These are phyloP conservation scores for Lates japonicus DNA, from an alignment of 2,797 vertebrate species.

Conservation along the genomic window DNA sequence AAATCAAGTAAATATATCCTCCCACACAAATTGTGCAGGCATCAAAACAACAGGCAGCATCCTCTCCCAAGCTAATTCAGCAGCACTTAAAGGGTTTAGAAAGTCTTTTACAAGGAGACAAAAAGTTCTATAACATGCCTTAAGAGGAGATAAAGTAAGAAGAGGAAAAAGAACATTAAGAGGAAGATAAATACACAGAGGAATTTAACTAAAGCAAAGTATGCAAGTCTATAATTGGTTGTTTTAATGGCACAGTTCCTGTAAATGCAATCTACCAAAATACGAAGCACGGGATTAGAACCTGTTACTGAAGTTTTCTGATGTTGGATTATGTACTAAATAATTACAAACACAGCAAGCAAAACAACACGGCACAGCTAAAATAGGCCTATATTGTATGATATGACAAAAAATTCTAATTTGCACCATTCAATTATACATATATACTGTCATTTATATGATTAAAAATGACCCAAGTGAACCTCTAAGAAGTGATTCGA, in stretches of 20 bases:
- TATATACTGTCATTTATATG: too few relatives aligned
- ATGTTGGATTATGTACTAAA: too few relatives aligned
- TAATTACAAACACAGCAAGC: too few relatives aligned
- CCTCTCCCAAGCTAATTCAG: neutral
- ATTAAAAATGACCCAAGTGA: too few relatives aligned
- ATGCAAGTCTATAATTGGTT: neutral
- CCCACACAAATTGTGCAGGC: neutral
- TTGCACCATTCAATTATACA: too few relatives aligned
- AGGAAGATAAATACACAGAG: neutral
- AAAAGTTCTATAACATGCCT: slow-evolving; percentile 5
- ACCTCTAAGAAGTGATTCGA: too few relatives aligned
- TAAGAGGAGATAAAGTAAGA: slow-evolving; percentile 15
- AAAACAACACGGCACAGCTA: too few relatives aligned
- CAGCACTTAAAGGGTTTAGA: neutral
- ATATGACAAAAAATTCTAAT: too few relatives aligned
- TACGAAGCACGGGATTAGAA: neutral
- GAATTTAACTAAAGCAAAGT: slow-evolving; percentile 8
- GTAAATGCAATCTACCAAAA: neutral
- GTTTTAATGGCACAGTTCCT: neutral
- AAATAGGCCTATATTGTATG: too few relatives aligned
- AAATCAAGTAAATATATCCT: slow-evolving; percentile 1
- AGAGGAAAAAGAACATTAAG: neutral
- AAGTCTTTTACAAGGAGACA: slow-evolving; percentile 9
- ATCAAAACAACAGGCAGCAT: slow-evolving; percentile 4
- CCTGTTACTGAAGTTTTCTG: neutral